These are phyloP conservation scores for Cepaea nemoralis DNA, from an alignment of 1,140 invertebrate genomes.

Conservation along the genomic window DNA sequence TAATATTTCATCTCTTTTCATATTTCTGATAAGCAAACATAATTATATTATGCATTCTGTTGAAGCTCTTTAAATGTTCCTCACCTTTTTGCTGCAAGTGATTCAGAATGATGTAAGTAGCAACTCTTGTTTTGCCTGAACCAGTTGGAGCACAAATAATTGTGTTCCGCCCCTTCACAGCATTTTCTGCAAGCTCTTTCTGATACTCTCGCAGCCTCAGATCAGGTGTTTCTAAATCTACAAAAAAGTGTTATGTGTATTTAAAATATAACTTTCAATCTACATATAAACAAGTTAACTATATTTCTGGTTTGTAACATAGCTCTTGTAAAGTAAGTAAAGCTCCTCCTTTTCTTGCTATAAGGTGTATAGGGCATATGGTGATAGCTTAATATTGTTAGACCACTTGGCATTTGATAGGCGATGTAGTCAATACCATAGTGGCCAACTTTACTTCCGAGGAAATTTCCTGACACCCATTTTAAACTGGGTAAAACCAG, in stretches of 20 bases:
- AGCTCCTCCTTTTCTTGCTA: background rate
- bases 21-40: background rate
- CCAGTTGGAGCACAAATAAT: constrained; percentile 65
- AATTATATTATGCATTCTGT: background rate
- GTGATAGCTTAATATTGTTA: background rate
- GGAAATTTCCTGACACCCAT: too few species aligned
- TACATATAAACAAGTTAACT: background rate
- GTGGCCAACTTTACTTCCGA: too few species aligned
- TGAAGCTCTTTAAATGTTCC: too few species aligned
- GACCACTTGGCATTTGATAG: too few species aligned
- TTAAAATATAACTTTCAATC: too few species aligned
- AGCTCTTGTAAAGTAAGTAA: background rate
- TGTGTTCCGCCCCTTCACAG: constrained; percentile 56
- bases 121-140: constrained; percentile 64
- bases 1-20: background rate
- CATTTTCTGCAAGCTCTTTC: constrained; percentile 55
- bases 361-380: background rate
- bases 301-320: background rate
- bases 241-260: too few species aligned
- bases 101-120: constrained; percentile 55
- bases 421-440: too few species aligned
- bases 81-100: constrained; percentile 44
- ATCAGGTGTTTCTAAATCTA: constrained; percentile 1
- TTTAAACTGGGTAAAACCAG: too few species aligned
- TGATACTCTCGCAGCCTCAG: constrained; percentile 58